Percentiles rank a stretch among this genome's conserved stretches.
These are phyloP conservation scores for Picathartes gymnocephalus DNA, from an alignment of 2,113 vertebrate species.

Conservation along the genomic window DNA sequence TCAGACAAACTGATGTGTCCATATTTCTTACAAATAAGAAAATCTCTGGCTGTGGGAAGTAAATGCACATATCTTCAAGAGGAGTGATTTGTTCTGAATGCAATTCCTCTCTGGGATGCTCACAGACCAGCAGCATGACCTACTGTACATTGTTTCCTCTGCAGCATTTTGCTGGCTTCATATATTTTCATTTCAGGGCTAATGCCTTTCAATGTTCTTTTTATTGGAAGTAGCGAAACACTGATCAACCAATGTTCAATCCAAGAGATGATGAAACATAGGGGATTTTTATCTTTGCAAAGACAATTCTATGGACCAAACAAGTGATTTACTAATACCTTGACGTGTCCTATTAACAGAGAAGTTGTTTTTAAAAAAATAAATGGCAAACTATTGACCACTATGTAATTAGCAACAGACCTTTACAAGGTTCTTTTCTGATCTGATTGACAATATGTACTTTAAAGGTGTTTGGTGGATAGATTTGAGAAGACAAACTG, in stretches of 20 bases:
- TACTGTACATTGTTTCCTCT: background rate
- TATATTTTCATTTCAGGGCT: conserved; percentile 38
- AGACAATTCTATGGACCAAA: background rate
- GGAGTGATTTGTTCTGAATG: background rate
- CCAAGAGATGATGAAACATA: background rate
- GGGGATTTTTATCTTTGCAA: background rate
- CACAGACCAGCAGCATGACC: background rate
- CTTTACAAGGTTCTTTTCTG: background rate
- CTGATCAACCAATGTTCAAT: conserved; percentile 7
- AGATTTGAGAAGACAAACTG: background rate
- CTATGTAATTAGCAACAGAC: background rate
- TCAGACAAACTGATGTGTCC: background rate
- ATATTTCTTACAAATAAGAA: conserved; percentile 47
- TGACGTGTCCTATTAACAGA: background rate
- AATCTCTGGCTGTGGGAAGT: background rate
- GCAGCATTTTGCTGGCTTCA: background rate
- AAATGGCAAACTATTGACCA: background rate
- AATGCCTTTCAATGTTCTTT: conserved; percentile 25
- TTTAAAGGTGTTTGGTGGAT: background rate
- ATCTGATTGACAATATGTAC: background rate
- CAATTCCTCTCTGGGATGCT: background rate
- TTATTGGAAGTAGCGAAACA: background rate
- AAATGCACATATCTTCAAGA: background rate
- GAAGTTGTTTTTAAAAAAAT: background rate
- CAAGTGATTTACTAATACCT: background rate